These are phyloP conservation scores for Brachyalestes nurse DNA, from an alignment of 2,797 vertebrate genomes.

Conservation along the genomic window DNA sequence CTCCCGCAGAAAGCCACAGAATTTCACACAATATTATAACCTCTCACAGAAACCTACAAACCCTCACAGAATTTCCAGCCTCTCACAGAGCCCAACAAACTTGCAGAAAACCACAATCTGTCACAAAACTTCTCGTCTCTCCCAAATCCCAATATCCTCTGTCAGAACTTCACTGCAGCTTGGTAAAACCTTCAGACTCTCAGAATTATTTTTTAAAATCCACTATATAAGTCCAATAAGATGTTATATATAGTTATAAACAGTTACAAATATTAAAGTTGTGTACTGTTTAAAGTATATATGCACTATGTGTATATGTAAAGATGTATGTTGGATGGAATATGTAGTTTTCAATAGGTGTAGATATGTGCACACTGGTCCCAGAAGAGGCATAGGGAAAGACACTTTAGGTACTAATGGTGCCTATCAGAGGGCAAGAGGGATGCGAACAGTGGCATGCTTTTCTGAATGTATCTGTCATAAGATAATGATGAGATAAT, in stretches of 20 bases:
- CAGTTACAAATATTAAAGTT: not conserved
- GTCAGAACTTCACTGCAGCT: not conserved
- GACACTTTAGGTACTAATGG: not conserved
- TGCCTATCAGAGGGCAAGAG: constrained; percentile 3
- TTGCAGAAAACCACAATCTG: too few species aligned
- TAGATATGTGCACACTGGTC: not conserved
- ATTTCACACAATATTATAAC: too few species aligned
- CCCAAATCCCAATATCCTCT: not conserved
- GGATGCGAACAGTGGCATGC: not conserved
- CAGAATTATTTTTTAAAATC: not conserved
- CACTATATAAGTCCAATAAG: too few species aligned
- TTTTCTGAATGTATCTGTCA: not conserved
- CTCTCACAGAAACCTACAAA: too few species aligned
- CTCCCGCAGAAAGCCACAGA: too few species aligned
- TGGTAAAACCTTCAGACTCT: not conserved
- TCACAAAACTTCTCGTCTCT: too few species aligned
- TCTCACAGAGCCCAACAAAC: too few species aligned
- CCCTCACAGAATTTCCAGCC: too few species aligned
- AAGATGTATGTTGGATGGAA: not conserved
- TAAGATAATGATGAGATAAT: not conserved
- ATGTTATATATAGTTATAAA: too few species aligned
- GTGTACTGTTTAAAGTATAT: not conserved
- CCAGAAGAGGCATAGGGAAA: too few species aligned
- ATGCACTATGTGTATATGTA: not conserved
- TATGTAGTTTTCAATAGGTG: not conserved